Evolutionary conservation across 2,113 vertebrate genomes (phyloP).

Genomic region (Hystrix brachyura): DNA sequence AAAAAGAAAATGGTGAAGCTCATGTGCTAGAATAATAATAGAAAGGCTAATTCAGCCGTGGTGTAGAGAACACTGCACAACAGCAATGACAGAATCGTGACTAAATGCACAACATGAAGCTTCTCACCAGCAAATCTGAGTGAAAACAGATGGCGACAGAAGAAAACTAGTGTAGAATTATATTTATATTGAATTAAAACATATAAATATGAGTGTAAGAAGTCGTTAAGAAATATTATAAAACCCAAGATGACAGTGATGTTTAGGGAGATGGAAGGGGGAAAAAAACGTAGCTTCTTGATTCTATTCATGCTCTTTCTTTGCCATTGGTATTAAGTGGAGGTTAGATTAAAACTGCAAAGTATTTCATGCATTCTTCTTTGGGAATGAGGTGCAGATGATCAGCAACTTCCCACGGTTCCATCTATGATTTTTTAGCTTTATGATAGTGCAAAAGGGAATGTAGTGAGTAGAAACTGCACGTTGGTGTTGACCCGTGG

Average conservation of each 20-base stretch:
- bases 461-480: background rate
- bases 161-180: background rate
- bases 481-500: background rate
- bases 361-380: background rate
- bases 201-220: background rate
- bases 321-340: background rate
- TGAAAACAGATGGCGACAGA: background rate
- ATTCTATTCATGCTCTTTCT: background rate
- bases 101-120: background rate
- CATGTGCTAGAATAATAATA: background rate
- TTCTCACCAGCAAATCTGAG: background rate
- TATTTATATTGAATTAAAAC: background rate
- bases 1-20: background rate
- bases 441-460: background rate
- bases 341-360: background rate
- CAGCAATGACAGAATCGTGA: background rate
- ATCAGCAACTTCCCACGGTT: background rate
- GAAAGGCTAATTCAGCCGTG: background rate
- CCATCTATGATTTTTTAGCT: background rate
- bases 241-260: background rate
- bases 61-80: background rate
- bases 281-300: background rate
- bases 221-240: background rate
- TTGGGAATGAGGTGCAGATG: background rate
- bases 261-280: background rate